phyloP scores from a whole-genome alignment of 2,888 invertebrate genomes.

The Euplagia quadripunctaria region DNA sequence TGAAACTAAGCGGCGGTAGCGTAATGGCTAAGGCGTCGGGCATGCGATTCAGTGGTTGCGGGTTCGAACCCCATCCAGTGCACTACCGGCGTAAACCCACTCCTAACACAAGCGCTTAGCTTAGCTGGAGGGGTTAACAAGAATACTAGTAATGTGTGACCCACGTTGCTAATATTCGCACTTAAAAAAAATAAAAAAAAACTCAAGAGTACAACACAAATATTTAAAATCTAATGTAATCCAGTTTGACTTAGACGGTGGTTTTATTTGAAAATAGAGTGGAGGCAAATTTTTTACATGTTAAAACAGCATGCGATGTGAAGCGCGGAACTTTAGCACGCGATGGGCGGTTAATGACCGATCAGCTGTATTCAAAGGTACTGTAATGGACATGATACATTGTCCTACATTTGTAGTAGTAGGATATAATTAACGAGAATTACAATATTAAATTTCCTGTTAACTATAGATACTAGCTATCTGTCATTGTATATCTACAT shows the following conservation, averaged over 20 bases:
- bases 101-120: too few relatives aligned
- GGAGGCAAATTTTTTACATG: conserved; percentile 39
- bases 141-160: too few relatives aligned
- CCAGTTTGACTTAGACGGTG: conserved; percentile 22
- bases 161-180: too few relatives aligned
- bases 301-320: conserved; percentile 49
- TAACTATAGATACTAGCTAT: neutral
- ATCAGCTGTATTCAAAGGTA: conserved; percentile 43
- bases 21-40: too few relatives aligned
- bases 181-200: too few relatives aligned
- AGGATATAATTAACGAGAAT: conserved; percentile 7
- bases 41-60: too few relatives aligned
- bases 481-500: neutral
- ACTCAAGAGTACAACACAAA: neutral
- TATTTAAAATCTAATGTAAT: conserved; percentile 31
- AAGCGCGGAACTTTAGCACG: conserved; percentile 39
- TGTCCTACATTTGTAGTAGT: conserved; percentile 15
- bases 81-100: too few relatives aligned
- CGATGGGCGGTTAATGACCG: conserved; percentile 54
- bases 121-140: too few relatives aligned
- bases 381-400: conserved; percentile 42
- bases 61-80: too few relatives aligned
- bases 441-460: neutral
- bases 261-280: conserved; percentile 41
- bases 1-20: too few relatives aligned